Conservation (phyloP, 2,888 invertebrate species). For the Cyclophora albipunctata region DNA sequence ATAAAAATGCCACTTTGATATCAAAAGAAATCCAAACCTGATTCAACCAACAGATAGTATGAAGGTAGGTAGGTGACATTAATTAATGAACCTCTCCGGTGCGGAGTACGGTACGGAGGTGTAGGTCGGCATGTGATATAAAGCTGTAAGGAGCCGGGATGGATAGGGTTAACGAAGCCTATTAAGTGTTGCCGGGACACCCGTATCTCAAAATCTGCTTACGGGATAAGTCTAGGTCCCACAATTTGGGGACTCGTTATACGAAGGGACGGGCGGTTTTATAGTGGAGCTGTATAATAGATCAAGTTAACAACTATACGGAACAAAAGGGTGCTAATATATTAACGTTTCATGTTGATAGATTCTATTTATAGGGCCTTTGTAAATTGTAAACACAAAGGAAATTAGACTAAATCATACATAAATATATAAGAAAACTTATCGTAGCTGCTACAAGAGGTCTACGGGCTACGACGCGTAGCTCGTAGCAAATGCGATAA, state of each 20-base stretch:
- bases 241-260: conserved; percentile 15
- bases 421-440: no score
- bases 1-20: not conserved
- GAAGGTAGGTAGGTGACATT: conserved; percentile 14
- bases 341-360: no score
- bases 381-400: no score
- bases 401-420: no score
- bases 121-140: conserved; percentile 16
- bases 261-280: conserved; percentile 3
- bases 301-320: not conserved
- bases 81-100: conserved; percentile 16
- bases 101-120: not conserved
- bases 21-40: no score
- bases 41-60: not conserved
- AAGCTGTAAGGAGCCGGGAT: conserved; percentile 19
- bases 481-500: no score
- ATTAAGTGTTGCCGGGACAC: conserved; percentile 33
- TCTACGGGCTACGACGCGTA: no score
- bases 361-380: no score
- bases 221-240: conserved; percentile 30
- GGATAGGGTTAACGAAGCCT: conserved; percentile 49
- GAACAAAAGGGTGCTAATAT: no score
- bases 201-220: conserved; percentile 40
- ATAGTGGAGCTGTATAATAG: not conserved
- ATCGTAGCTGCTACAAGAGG: no score